Evolutionary conservation across 2,888 invertebrate genomes (phyloP).

Genomic region (Drosophila maculinotata): DNA sequence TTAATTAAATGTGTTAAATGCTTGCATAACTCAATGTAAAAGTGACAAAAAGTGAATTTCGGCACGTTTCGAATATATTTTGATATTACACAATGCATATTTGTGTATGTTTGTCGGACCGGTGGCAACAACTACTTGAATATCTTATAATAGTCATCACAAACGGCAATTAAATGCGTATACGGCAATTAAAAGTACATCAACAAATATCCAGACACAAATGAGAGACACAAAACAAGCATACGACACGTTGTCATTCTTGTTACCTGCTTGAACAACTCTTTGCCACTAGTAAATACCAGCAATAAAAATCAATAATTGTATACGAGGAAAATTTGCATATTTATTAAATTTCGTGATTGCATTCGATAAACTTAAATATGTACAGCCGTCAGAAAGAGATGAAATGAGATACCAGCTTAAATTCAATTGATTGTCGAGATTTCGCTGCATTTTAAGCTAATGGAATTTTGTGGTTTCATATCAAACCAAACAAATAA

Average conservation of each 20-base stretch:
- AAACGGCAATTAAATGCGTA: constrained; percentile 24
- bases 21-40: constrained; percentile 67
- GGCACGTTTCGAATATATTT: constrained; percentile 33
- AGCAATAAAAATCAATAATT: constrained; percentile 36
- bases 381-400: constrained; percentile 8
- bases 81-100: constrained; percentile 50
- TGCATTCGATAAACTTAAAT: constrained; percentile 60
- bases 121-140: constrained; percentile 20
- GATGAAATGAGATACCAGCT: constrained; percentile 17
- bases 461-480: constrained; percentile 29
- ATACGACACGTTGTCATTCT: constrained; percentile 31
- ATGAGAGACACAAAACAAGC: constrained; percentile 19
- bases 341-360: constrained; percentile 77
- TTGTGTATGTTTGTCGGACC: constrained; percentile 1
- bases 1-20: constrained; percentile 73
- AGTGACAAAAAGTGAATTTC: constrained; percentile 50
- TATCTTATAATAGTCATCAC: constrained; percentile 32
- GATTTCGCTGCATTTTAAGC: neutral
- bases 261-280: constrained; percentile 3
- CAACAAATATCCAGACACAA: constrained; percentile 40
- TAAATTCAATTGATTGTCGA: constrained; percentile 28
- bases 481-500: constrained; percentile 28
- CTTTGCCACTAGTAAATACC: constrained; percentile 16
- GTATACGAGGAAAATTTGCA: constrained; percentile 64
- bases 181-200: constrained; percentile 62